Conservation (phyloP, 1,140 invertebrate genomes). For the Brachionus rubens region DNA sequence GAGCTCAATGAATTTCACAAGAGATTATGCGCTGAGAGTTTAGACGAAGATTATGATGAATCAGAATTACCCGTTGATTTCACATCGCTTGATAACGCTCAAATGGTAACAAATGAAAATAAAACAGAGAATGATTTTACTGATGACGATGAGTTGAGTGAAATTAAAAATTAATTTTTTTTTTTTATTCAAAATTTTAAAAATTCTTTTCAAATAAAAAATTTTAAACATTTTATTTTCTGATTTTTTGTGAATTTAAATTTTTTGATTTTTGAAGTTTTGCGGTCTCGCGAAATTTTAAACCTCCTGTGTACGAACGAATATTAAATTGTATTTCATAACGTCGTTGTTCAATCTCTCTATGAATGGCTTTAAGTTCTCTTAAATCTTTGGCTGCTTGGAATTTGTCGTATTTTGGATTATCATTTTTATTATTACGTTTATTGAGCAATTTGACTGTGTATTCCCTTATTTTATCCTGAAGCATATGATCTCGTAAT, state of each 20-base stretch:
- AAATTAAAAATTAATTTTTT: no score
- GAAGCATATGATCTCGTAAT: slow-evolving; percentile 30
- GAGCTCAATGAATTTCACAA: slow-evolving; percentile 25
- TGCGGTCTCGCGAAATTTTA: slow-evolving; percentile 27
- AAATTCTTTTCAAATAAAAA: no score
- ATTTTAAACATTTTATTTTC: background rate
- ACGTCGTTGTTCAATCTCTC: slow-evolving; percentile 39
- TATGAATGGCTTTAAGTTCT: slow-evolving; percentile 24
- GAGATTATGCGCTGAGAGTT: background rate
- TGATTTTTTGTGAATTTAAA: background rate
- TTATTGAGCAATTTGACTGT: slow-evolving; percentile 4
- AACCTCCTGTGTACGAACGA: slow-evolving; percentile 6
- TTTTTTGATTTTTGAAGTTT: slow-evolving; percentile 18
- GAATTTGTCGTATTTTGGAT: slow-evolving; percentile 22
- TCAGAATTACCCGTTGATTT: background rate
- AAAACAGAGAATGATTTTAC: no score
- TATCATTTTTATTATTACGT: slow-evolving; percentile 11
- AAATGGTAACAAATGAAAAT: no score
- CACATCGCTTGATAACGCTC: no score
- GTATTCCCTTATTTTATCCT: slow-evolving; percentile 29
- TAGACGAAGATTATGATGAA: background rate
- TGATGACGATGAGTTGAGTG: no score
- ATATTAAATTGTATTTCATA: slow-evolving; percentile 39
- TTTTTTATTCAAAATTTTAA: no score
- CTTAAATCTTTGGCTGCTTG: slow-evolving; percentile 36